A percentile compares a stretch with the other conserved stretches of the same genome.
phyloP scores from a whole-genome alignment of 1,140 invertebrate species.

The Drosophila nannoptera region DNA sequence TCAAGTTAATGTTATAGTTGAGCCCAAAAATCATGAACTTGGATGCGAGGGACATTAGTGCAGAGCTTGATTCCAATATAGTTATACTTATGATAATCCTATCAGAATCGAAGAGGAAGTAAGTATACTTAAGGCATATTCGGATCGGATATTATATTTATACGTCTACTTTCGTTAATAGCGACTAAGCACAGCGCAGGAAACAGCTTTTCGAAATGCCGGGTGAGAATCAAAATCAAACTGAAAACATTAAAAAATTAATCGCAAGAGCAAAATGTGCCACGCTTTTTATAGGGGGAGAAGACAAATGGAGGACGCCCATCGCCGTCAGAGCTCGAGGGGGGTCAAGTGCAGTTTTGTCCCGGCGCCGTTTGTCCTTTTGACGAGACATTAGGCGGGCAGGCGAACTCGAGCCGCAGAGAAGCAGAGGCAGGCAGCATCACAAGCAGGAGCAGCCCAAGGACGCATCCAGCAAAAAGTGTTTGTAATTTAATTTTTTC shows the following conservation, averaged over 20 bases:
- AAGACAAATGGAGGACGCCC: conserved; percentile 44
- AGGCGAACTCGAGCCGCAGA: conserved; percentile 33
- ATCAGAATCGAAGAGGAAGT: too few species aligned
- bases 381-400: conserved; percentile 56
- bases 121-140: too few species aligned
- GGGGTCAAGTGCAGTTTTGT: conserved; percentile 28
- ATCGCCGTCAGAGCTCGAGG: conserved; percentile 22
- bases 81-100: neutral
- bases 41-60: too few species aligned
- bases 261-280: conserved; percentile 20
- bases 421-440: conserved; percentile 10
- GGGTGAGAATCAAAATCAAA: neutral
- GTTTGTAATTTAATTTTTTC: conserved; percentile 74
- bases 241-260: conserved; percentile 40
- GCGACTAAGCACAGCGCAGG: neutral
- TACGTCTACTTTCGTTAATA: conserved; percentile 6
- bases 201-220: neutral
- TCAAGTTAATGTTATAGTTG: too few species aligned
- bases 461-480: conserved; percentile 61
- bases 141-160: neutral
- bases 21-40: conserved; percentile 2
- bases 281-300: neutral
- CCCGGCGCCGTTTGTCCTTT: conserved; percentile 46
- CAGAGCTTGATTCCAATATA: too few species aligned
- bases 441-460: conserved; percentile 2